Percentiles rank a stretch among this genome's conserved stretches.
These are phyloP conservation scores for Heliothis subflexa DNA, from an alignment of 1,140 invertebrate species.

Conservation along the genomic window DNA sequence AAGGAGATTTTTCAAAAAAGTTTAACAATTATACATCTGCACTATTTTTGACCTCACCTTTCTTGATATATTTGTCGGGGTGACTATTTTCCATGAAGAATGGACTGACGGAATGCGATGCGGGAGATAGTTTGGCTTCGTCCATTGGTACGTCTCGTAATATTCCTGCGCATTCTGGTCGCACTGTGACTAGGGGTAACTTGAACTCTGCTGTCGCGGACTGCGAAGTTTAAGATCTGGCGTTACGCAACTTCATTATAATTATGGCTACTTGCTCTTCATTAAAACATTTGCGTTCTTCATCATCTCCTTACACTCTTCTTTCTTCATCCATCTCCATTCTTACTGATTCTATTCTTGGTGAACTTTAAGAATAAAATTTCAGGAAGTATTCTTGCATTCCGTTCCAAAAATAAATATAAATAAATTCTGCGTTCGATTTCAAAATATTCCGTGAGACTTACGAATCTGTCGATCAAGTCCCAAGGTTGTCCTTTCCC, in stretches of 20 bases:
- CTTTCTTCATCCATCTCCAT: conserved; percentile 59
- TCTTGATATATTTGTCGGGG: conserved; percentile 89
- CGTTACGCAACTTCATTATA: background rate
- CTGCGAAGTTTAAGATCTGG: conserved; percentile 74
- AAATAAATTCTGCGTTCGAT: background rate
- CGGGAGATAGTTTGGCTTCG: conserved; percentile 86
- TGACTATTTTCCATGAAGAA: conserved; percentile 90
- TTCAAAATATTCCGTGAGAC: conserved; percentile 48
- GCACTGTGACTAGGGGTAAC: conserved; percentile 88
- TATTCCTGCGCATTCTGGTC: conserved; percentile 88
- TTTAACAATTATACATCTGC: background rate
- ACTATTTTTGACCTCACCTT: conserved; percentile 73
- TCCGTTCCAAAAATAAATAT: background rate
- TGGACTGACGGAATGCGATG: conserved; percentile 87
- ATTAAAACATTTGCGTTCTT: background rate
- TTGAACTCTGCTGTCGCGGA: conserved; percentile 88
- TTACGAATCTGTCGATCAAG: conserved; percentile 88
- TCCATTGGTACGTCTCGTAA: conserved; percentile 86
- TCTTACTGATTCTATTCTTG: conserved; percentile 27
- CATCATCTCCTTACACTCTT: conserved; percentile 43
- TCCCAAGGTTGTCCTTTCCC: conserved; percentile 87
- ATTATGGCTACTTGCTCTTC: background rate
- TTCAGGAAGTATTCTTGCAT: background rate
- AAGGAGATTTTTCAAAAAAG: background rate
- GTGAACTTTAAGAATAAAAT: background rate